Evolutionary conservation across 2,888 invertebrate genomes (phyloP), one percentile per base, ranked within the genome.

Genomic region (Andrena trimmerana): DNA sequence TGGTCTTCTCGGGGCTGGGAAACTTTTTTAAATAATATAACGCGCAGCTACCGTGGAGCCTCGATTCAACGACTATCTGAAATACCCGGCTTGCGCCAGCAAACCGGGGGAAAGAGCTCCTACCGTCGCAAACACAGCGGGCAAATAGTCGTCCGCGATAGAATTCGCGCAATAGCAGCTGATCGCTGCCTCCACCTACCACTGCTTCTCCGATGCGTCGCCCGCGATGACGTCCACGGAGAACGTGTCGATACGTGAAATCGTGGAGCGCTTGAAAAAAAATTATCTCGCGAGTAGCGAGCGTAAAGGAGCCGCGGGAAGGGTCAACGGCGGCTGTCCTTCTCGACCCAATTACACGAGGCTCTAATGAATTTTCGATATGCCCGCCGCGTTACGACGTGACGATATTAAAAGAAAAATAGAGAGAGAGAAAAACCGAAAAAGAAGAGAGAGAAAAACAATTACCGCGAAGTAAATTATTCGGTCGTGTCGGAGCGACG

Each of bases 1-100:
- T 92, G 92, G 92, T 86, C 85, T 80, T 63, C 65, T 50, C 62
- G 72, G 70, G 27, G 74, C 57, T 71, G 57, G 60, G 72, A 84
- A 85, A 88, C 82, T 88, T 90, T 90, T 89, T 89, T 90, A 89
- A 91, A 91, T 90, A 91, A 92, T 91, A 90, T 85, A 90, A 90
- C 86, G 83, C 65, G 27, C 65, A 86, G 83, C 70, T 60, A 63
- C 71, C 29, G 63, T 72, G n/a, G 54, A 72, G 60, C 69, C 52
- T 36, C 71, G 67, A 63, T 75, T 62, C 36, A 27, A 16, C 50
- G 13, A 13, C 69, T 66, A 73, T 77, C 70, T 31, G 52, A 81
- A 77, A 67, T 70, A 62, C 69, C 13, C 57, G 24, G 67, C 60
- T 67, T 59, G 50, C 29, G 62, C 16, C 24, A 13, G n/a, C 27